Percentiles rank a stretch among this genome's conserved stretches.
Evolutionary conservation across 2,113 vertebrate species (phyloP).

Genomic region (Ptilorrhoa leucosticta): DNA sequence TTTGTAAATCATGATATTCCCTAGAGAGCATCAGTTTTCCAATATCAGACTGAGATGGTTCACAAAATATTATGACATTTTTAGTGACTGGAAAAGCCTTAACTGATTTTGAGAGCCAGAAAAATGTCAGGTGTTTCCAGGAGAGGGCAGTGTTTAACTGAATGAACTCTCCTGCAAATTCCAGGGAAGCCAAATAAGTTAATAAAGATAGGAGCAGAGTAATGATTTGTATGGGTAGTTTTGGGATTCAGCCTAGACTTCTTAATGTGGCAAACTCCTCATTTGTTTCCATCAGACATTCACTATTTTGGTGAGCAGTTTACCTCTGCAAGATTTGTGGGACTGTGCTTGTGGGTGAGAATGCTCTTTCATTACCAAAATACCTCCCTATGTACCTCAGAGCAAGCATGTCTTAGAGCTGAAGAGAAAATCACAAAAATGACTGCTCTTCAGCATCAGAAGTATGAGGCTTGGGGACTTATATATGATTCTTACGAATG

Average conservation of each 20-base stretch:
- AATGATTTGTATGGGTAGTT: not conserved
- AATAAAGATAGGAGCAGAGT: not conserved
- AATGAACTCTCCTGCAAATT: not conserved
- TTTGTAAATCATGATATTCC: not conserved
- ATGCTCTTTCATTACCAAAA: not conserved
- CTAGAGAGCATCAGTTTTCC: not conserved
- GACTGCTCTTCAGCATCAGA: not conserved
- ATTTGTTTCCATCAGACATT: not conserved
- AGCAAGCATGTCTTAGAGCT: not conserved
- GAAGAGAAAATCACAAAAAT: not conserved
- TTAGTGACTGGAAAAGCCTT: not conserved
- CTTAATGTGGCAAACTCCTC: not conserved
- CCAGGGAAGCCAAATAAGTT: not conserved
- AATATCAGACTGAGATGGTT: not conserved
- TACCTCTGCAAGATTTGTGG: not conserved
- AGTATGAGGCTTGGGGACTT: not conserved
- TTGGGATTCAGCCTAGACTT: not conserved
- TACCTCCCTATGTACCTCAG: not conserved
- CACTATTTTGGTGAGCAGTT: not conserved
- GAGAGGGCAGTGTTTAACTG: constrained; percentile 59
- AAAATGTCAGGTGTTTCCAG: not conserved
- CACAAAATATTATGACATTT: not conserved
- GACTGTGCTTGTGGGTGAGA: not conserved
- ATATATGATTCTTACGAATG: not conserved
- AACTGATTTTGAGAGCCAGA: not conserved